Evolutionary conservation across 2,113 vertebrate genomes (phyloP), one percentile per base, ranked within the genome.

Genomic region (Rhombomys opimus): DNA sequence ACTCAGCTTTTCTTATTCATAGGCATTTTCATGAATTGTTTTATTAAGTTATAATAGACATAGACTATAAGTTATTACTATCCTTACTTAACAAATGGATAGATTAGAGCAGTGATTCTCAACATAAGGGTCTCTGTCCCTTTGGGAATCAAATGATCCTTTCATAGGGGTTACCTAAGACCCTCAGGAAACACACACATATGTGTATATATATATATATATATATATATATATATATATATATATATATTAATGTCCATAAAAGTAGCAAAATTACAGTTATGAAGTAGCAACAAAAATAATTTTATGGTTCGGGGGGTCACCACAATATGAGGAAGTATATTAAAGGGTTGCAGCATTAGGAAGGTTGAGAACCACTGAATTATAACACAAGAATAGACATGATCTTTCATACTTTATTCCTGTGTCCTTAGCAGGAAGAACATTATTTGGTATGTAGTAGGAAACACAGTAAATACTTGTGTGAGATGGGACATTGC

Each of bases 391-490:
- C 54, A 70, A 84, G 63, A 84, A 20, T 22, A 76, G 18, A 82
- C 17, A 32, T 1, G 17, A 4, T 50, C 72, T 75, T 80, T 93
- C 54, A 77, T 91, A 18, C 72, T 73, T 75, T 23, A 87, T 77
- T 94, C 59, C 50, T 57, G 0, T 52, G 50, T 73, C 5, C 17
- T 81, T 59, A 86, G 38, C 32, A 89, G 46, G 78, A 67, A 96
- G 46, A 77, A 67, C 0, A 65, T 50, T 87, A 38, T 22, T 68
- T 82, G 67, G 50, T 67, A 82, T 38, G 13, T 27, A 54, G 50
- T 88, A 96, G 72, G 68, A 80, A 46, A 5, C 46, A 41, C 65
- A 89, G 27, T 81, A 91, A 63, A 70, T 95, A 93, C 38, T 65
- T 84, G n/a, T 54, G 22, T 17, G 86, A 95, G 38, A 7, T 68